Evolutionary conservation across 2,888 invertebrate genomes (phyloP).

Genomic region (Platerodrilus igneus): DNA sequence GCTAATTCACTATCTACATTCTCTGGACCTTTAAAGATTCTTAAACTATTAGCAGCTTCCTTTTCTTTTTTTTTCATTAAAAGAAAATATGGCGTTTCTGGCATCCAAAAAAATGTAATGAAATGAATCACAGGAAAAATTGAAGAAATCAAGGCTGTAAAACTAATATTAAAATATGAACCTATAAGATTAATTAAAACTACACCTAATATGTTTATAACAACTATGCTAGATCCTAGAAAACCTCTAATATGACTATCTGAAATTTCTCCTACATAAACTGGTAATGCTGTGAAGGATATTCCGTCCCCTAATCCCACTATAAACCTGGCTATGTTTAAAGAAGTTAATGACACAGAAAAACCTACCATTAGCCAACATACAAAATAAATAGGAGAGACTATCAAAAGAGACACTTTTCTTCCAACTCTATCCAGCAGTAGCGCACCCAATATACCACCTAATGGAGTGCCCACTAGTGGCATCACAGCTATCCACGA

Average conservation of each 20-base stretch:
- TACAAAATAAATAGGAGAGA: conserved; percentile 57
- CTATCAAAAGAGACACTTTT: conserved; percentile 58
- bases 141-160: conserved; percentile 54
- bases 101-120: conserved; percentile 57
- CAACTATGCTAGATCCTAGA: conserved; percentile 57
- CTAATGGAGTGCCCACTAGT: conserved; percentile 59
- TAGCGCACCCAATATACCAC: conserved; percentile 58
- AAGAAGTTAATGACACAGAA: conserved; percentile 52
- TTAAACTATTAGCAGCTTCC: conserved; percentile 52
- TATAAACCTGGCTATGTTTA: conserved; percentile 52
- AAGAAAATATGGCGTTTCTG: conserved; percentile 57
- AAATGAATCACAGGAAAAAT: conserved; percentile 55
- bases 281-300: conserved; percentile 49
- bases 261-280: conserved; percentile 59
- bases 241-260: conserved; percentile 55
- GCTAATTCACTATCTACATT: conserved; percentile 49
- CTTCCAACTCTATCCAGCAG: conserved; percentile 61
- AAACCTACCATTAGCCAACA: conserved; percentile 62
- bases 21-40: conserved; percentile 52
- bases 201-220: conserved; percentile 55
- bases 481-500: conserved; percentile 63
- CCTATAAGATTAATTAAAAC: conserved; percentile 59
- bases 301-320: conserved; percentile 56
- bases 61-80: conserved; percentile 42
- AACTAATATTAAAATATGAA: conserved; percentile 52